A percentile compares a stretch with the other conserved stretches of the same genome.
Evolutionary conservation across 2,797 vertebrate species (phyloP).

Genomic region (Lophius americanus): DNA sequence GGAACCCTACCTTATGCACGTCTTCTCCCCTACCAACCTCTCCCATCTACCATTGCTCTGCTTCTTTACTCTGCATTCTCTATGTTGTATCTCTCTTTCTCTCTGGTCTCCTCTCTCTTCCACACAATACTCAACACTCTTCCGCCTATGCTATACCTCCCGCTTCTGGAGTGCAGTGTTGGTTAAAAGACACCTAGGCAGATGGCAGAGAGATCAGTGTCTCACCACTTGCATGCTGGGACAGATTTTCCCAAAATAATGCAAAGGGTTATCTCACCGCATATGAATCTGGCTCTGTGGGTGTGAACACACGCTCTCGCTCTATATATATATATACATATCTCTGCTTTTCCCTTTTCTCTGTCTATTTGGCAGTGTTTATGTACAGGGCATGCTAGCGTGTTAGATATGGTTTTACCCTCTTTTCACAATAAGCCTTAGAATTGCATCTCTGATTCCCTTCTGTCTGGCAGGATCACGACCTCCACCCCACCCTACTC

Average conservation of each 20-base stretch:
- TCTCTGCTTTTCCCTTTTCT: neutral
- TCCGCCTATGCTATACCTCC: constrained; percentile 37
- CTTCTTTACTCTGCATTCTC: neutral
- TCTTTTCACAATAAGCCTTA: constrained; percentile 76
- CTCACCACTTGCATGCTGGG: constrained; percentile 66
- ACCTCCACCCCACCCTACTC: constrained; percentile 53
- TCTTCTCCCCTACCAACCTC: constrained; percentile 6
- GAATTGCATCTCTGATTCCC: constrained; percentile 74
- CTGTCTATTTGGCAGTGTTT: constrained; percentile 47
- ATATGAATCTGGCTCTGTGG: constrained; percentile 22
- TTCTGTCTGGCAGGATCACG: constrained; percentile 72
- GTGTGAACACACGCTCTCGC: constrained; percentile 1
- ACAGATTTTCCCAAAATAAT: constrained; percentile 77
- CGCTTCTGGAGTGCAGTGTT: constrained; percentile 27
- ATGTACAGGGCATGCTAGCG: constrained; percentile 59
- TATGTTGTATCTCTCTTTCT: neutral
- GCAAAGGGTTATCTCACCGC: constrained; percentile 56
- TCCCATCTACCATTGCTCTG: neutral
- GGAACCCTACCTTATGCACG: neutral
- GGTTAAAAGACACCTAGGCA: constrained; percentile 69
- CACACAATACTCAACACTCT: constrained; percentile 1
- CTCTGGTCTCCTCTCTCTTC: constrained; percentile 5
- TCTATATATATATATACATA: too few species aligned
- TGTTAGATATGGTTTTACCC: constrained; percentile 79
- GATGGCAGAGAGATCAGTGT: constrained; percentile 59